Evolutionary conservation across 2,113 vertebrate genomes (phyloP), one percentile per base, ranked within the genome.

Genomic region (Poeciliopsis retropinna): DNA sequence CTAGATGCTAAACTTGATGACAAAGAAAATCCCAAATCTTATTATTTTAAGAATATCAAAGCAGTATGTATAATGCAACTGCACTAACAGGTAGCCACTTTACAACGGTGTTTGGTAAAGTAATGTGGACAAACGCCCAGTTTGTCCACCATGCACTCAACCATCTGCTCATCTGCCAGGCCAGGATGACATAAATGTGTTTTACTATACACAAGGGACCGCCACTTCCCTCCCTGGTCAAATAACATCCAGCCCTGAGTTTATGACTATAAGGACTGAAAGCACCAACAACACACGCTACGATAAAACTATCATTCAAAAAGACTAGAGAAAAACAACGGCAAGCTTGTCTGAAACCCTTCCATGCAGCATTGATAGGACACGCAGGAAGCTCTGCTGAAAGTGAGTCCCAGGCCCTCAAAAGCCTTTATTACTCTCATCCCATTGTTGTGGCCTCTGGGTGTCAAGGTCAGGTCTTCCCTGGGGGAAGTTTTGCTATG

Each of bases 381-480:
- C 17, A 47, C 14, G 19, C 14, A 47, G 44, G 44, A 15, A 47
- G 44, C 17, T 47, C 17, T 47, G 44, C 15, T 47, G 17, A 47
- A 47, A 47, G 44, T 47, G 44, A 47, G 14, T 19, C 17, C 19
- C 17, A 15, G 17, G 12, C 60, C 64, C 31, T 79, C 34, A 28
- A 15, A 75, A 66, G 67, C 66, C 41, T n/a, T 62, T 30, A 74
- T 62, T 11, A 27, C 37, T 68, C 63, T 39, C n/a, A 6, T 75
- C 29, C 27, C 13, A 62, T 54, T 47, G 66, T 70, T 81, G 27
- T 70, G 74, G 22, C 73, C 51, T 70, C 75, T 62, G 67, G 34
- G 62, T 61, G 65, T 76, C 79, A 57, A 65, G 41, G 82, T 77
- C 76, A 54, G 63, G 44, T 72, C 80, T 70, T 57, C 74, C 74